These are phyloP conservation scores for Odontamblyopus lacepedii DNA, from an alignment of 2,797 vertebrate genomes.

Conservation along the genomic window DNA sequence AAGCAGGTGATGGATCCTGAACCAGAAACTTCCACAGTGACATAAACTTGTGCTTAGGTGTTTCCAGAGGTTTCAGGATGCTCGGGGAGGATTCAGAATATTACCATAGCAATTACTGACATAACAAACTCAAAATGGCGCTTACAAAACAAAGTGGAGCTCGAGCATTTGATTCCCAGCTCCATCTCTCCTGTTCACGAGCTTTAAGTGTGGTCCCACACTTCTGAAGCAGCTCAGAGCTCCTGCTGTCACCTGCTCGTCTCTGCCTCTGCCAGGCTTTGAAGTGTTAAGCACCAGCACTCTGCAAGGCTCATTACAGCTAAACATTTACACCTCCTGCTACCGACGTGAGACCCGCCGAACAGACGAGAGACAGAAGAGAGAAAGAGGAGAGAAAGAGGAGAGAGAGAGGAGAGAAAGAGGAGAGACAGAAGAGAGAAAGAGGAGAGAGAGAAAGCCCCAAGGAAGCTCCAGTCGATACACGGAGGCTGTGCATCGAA, in stretches of 20 bases:
- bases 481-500: background rate
- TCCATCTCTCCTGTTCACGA: background rate
- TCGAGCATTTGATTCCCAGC: background rate
- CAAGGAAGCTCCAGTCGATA: background rate
- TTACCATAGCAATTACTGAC: no score
- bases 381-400: no score
- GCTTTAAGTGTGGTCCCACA: constrained; percentile 17
- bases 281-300: constrained; percentile 62
- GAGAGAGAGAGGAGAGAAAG: background rate
- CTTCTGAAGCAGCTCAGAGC: constrained; percentile 61
- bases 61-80: no score
- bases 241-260: constrained; percentile 58
- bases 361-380: background rate
- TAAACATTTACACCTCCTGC: constrained; percentile 22
- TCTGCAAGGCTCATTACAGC: constrained; percentile 46
- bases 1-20: no score
- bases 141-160: background rate
- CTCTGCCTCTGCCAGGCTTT: constrained; percentile 61
- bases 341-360: constrained; percentile 19
- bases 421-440: background rate
- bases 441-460: background rate
- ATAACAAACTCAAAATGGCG: no score
- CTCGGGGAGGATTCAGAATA: no score
- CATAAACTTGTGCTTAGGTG: no score
- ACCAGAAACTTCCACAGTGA: no score